Evolutionary conservation across 1,140 invertebrate species (phyloP), one percentile per base, ranked within the genome.

Genomic region (Drosophila dunni): DNA sequence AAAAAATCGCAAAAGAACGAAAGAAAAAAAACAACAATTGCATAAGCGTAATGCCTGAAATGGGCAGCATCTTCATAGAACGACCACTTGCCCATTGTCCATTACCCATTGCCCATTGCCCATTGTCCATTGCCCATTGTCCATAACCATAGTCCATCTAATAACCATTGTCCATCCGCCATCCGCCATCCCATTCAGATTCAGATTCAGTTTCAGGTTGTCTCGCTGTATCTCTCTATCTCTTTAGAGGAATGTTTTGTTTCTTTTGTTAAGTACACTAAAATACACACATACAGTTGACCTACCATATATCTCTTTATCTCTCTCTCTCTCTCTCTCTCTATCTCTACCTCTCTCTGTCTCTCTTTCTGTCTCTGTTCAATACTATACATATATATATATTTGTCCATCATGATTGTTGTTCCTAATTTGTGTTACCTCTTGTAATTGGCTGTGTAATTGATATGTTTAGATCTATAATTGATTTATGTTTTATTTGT

Each of bases 141-240:
- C 69, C 69, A 70, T 69, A 77, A 40, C 60, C 68, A 74, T 74
- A 68, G 71, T 63, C 71, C 71, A 74, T 74, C 44, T 80, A 79
- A 85, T 76, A 83, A 77, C 77, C 81, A 83, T 83, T 85, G 81
- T 81, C 81, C 81, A 83, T 83, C 69, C 73, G 70, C 75, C 81
- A 83, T 84, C 54, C 81, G 70, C 75, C 81, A 83, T 84, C 54
- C 81, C 64, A 73, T 73, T 73, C 70, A 67, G 53, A 56, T 63
- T 71, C 68, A 70, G 51, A 71, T 64, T 72, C 61, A 51, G 46
- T 20, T 63, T 65, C 48, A 65, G 48, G 24, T 13, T 68, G 11
- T 61, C 5, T 51, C 54, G 17, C 44, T 64, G 29, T 44, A 46
- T 78, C 57, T 78, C 57, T 76, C 10, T 65, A 46, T 61, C 58